Evolutionary conservation across 2,113 vertebrate genomes (phyloP).

Genomic region (Callocephalon fimbriatum): DNA sequence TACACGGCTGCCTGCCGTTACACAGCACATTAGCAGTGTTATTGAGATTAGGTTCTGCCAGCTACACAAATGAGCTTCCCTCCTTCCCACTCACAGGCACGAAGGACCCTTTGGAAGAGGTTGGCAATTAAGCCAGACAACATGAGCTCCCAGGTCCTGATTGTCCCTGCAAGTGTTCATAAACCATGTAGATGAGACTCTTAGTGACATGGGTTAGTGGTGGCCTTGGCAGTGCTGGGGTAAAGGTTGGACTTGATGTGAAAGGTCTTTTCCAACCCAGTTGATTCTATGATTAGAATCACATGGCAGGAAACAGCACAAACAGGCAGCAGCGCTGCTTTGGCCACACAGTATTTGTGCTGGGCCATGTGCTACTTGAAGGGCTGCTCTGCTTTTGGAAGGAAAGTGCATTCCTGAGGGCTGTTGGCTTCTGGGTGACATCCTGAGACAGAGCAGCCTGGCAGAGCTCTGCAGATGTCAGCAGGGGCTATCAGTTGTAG

Average conservation of each 20-base stretch:
- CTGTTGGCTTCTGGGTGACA: not conserved
- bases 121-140: not conserved
- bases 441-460: not conserved
- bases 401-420: not conserved
- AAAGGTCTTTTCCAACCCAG: not conserved
- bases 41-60: not conserved
- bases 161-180: not conserved
- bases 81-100: not conserved
- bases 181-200: not conserved
- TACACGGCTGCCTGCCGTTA: not conserved
- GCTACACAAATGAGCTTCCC: not conserved
- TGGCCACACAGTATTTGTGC: fast-evolving
- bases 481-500: not conserved
- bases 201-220: not conserved
- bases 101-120: not conserved
- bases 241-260: not conserved
- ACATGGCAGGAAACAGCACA: not conserved
- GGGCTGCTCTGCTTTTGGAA: not conserved
- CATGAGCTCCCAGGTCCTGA: not conserved
- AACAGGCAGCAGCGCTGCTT: not conserved
- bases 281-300: not conserved
- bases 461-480: not conserved
- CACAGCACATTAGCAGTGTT: not conserved
- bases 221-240: not conserved
- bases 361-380: not conserved